Evolutionary conservation across 1,140 invertebrate genomes (phyloP), one percentile per base, ranked within the genome.

Genomic region (Diprion similis): DNA sequence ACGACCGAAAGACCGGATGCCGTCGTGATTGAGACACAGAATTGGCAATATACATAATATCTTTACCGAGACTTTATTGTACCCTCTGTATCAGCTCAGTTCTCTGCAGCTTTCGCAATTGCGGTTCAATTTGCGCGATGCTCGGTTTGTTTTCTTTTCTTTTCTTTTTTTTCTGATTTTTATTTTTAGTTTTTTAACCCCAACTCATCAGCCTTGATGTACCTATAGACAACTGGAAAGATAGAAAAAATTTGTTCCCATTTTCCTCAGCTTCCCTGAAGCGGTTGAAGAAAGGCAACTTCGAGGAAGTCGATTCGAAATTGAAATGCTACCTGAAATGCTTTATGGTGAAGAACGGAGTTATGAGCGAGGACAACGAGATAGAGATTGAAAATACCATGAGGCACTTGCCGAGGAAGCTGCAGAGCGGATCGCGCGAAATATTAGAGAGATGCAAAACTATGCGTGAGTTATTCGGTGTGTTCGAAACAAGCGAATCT

Each of bases 321-420:
- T 74, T 85, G 37, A 86, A 86, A 47, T 86, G 85, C 71, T 86
- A 86, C 66, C 46, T 86, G 3, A 76, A 75, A 69, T 86, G 85
- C 48, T 81, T 84, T n/a, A 78, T 86, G 81, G 46, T 70, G 11
- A 85, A 79, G 71, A 79, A 78, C 70, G 81, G 82, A 51, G 81
- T 85, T 66, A 75, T 85, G 48, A 75, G 81, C 45, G 66, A 75
- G 15, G 68, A 82, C 17, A 79, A 78, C 64, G 73, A 81, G 64
- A 66, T 85, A 10, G 78, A 85, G 66, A 45, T 86, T 66, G 80
- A 82, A 59, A 82, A 76, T 47, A 78, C 77, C 0, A 11, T 85
- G 10, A 79, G 80, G 66, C 74, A 83, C 77, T 19, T 86, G 1
- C 85, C 85, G 0, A 46, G 10, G 37, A 78, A 68, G 45, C 15